Percentiles rank a stretch among this genome's conserved stretches.
phyloP scores from a whole-genome alignment of 1,140 invertebrate species.

The Sarcophaga peregrina region DNA sequence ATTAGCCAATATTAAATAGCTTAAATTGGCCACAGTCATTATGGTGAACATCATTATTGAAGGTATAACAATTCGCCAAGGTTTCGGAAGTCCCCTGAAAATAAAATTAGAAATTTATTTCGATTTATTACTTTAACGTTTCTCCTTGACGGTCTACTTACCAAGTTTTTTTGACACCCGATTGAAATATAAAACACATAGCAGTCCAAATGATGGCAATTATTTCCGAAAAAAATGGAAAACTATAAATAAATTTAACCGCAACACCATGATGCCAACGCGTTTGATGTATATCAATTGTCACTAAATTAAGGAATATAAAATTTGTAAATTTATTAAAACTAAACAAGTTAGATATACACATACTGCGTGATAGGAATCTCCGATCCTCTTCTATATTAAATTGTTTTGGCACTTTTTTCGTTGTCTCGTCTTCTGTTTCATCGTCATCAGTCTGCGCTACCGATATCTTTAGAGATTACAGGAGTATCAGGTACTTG shows the following conservation, averaged over 20 bases:
- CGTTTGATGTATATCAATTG: constrained; percentile 55
- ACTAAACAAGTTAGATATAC: neutral
- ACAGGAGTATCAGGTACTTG: neutral
- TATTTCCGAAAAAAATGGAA: constrained; percentile 60
- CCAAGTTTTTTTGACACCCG: constrained; percentile 60
- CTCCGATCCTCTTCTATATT: constrained; percentile 56
- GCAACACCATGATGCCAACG: constrained; percentile 54
- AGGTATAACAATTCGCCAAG: constrained; percentile 64
- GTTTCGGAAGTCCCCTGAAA: constrained; percentile 59
- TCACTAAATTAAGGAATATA: constrained; percentile 47
- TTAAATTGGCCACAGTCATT: constrained; percentile 55
- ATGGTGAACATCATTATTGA: constrained; percentile 59
- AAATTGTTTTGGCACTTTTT: constrained; percentile 47
- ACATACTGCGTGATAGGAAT: constrained; percentile 57
- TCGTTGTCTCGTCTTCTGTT: neutral
- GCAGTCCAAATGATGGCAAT: constrained; percentile 63
- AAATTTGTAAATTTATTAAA: too few relatives aligned
- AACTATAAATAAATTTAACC: constrained; percentile 59
- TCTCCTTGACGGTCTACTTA: constrained; percentile 42
- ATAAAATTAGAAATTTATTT: neutral
- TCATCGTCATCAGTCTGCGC: constrained; percentile 25
- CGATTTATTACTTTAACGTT: neutral
- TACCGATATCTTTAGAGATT: neutral
- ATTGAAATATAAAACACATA: constrained; percentile 62
- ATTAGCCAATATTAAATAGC: constrained; percentile 59